Evolutionary conservation across 2,113 vertebrate species (phyloP), one percentile per base, ranked within the genome.

Genomic region (Eubucco bourcierii): DNA sequence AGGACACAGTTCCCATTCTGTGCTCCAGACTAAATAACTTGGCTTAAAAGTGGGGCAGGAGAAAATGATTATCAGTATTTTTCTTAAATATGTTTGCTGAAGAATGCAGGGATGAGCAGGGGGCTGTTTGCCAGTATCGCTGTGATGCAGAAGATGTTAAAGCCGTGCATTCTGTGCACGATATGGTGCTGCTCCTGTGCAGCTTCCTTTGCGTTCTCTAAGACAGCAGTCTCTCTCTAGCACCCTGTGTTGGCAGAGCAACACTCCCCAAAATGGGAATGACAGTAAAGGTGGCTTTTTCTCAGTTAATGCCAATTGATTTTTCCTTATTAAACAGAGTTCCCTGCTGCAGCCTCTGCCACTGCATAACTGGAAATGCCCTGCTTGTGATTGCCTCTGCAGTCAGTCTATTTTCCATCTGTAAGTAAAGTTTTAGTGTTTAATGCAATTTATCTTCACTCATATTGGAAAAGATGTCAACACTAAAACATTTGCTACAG

Each of bases 401-500:
- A 95, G 88, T 96, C 87, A 92, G 77, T 95, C 90, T 96, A 90
- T 95, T 96, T 92, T 92, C 90, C 88, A 95, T 95, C 91, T 96
- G 84, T 93, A 96, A 96, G 84, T 95, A 90, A 95, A 82, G 84
- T 87, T 95, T 95, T 80, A 89, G 94, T 92, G 34, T 96, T 97
- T 92, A 97, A 93, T 93, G 86, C 86, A 94, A 88, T 95, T 96
- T 94, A 91, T 96, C 91, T 92, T 93, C 87, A 64, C 90, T 95
- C 82, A 89, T 87, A 80, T 95, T 28, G 65, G 84, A 91, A 87
- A 91, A 88, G 84, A 96, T 96, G 91, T 92, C 91, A 95, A 95
- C 95, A 91, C 91, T 95, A 93, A 96, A 96, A 94, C 82, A 95
- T 96, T 97, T 95, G 94, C 77, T 94, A 83, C 87, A 89, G 92